These are phyloP conservation scores for Sebastes matsubarae DNA, from an alignment of 2,797 vertebrate species.

Conservation along the genomic window DNA sequence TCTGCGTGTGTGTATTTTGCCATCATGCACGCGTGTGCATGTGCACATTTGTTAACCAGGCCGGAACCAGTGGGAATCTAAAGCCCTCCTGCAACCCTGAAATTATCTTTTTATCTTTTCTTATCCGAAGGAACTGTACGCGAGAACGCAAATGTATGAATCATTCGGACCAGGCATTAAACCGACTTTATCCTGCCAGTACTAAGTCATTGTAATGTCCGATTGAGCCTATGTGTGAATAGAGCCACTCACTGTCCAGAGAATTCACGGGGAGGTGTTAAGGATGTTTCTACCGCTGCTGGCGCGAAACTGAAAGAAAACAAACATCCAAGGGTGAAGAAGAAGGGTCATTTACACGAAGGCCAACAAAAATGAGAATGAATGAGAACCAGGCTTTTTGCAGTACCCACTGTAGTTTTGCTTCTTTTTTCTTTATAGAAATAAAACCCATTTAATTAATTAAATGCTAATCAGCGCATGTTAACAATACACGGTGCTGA, in stretches of 20 bases:
- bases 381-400: too few species aligned
- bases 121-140: neutral
- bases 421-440: too few species aligned
- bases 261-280: neutral
- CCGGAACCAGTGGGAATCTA: conserved; percentile 25
- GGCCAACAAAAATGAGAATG: neutral
- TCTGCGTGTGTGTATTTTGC: neutral
- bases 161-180: neutral
- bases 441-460: too few species aligned
- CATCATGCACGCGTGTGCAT: neutral
- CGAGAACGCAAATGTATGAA: neutral
- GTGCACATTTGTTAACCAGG: conserved; percentile 14
- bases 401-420: too few species aligned
- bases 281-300: neutral
- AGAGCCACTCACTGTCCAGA: too few species aligned
- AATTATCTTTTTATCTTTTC: neutral
- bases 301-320: too few species aligned
- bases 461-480: too few species aligned
- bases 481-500: too few species aligned
- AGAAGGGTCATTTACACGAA: neutral
- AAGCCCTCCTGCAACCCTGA: neutral
- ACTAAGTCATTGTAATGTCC: neutral
- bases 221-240: neutral
- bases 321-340: neutral
- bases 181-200: neutral